Evolutionary conservation across 2,888 invertebrate species (phyloP).

Genomic region (Geophilus truncorum): DNA sequence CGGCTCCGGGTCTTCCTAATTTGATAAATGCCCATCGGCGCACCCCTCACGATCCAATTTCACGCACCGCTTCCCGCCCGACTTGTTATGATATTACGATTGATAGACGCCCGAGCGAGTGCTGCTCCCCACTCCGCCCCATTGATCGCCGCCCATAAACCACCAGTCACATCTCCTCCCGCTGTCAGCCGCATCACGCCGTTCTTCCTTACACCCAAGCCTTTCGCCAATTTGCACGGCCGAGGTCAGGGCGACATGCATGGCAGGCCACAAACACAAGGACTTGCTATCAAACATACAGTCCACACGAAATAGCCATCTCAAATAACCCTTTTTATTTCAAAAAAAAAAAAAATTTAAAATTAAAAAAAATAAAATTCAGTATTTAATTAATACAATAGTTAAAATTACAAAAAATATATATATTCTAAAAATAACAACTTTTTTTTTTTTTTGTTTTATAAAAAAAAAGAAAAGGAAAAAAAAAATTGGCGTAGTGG

Average conservation of each 20-base stretch:
- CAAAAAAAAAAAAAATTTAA: no score
- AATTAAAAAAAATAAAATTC: no score
- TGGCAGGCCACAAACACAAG: slow-evolving; percentile 6
- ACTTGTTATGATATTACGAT: slow-evolving; percentile 34
- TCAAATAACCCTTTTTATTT: no score
- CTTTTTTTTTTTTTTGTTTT: no score
- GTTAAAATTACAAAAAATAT: no score
- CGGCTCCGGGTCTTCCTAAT: slow-evolving; percentile 33
- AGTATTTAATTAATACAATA: no score
- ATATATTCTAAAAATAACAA: no score
- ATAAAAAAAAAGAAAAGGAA: no score
- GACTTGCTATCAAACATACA: neutral
- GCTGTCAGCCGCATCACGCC: slow-evolving; percentile 30
- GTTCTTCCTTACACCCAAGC: slow-evolving; percentile 27
- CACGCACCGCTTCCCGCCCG: slow-evolving; percentile 34
- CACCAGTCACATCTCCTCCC: slow-evolving; percentile 23
- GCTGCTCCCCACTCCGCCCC: slow-evolving; percentile 3
- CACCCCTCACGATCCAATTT: slow-evolving; percentile 36
- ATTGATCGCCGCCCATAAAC: slow-evolving; percentile 33
- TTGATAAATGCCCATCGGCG: slow-evolving; percentile 37
- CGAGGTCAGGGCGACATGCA: slow-evolving; percentile 31
- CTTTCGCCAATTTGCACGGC: slow-evolving; percentile 32
- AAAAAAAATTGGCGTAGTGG: neutral
- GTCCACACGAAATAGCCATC: no score
- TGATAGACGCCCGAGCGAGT: slow-evolving; percentile 32